A percentile compares a stretch with the other conserved stretches of the same genome.
Evolutionary conservation across 2,113 vertebrate genomes (phyloP).

Genomic region (Eretmodus cyanostictus): DNA sequence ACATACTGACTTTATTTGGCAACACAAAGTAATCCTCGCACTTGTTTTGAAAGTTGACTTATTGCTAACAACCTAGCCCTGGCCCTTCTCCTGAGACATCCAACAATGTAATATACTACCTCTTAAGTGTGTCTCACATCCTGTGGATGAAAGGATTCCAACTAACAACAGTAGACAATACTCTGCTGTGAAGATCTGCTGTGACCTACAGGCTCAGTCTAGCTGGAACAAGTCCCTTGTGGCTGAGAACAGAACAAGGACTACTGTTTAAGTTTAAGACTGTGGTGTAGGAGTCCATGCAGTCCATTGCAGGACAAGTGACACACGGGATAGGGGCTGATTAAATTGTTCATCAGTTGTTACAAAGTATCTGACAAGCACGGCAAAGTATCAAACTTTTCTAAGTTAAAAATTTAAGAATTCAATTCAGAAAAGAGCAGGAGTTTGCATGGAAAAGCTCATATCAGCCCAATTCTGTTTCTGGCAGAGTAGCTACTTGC

Average conservation of each 20-base stretch:
- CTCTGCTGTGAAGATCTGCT: not conserved
- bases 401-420: not conserved
- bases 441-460: fast-evolving
- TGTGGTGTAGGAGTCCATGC: not conserved
- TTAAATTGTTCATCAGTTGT: not conserved
- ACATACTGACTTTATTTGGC: not conserved
- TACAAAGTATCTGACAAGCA: not conserved
- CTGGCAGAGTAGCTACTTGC: constrained; percentile 48
- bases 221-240: not conserved
- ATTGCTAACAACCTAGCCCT: not conserved
- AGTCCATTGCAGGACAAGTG: not conserved
- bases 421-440: not conserved
- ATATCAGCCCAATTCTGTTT: not conserved
- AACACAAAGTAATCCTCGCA: not conserved
- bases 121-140: not conserved
- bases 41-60: not conserved
- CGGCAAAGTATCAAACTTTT: not conserved
- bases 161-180: not conserved
- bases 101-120: not conserved
- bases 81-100: not conserved
- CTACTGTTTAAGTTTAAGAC: not conserved
- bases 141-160: not conserved
- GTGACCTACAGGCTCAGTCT: not conserved
- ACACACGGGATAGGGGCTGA: not conserved
- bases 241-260: not conserved